Evolutionary conservation across 1,140 invertebrate species (phyloP).

Genomic region (Archegozetes longisetosus): DNA sequence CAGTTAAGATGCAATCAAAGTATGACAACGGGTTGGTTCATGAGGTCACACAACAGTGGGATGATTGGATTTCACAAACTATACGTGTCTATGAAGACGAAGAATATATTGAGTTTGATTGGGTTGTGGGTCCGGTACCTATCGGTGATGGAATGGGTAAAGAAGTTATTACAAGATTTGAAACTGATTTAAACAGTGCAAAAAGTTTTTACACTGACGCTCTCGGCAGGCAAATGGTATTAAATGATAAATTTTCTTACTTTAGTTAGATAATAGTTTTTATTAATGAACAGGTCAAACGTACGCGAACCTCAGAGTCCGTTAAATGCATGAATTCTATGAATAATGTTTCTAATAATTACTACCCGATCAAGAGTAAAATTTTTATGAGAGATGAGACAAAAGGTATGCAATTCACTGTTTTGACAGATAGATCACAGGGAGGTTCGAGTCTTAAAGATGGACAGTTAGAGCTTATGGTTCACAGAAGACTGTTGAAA

Average conservation of each 20-base stretch:
- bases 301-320: neutral
- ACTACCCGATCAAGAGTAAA: constrained; percentile 79
- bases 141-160: constrained; percentile 33
- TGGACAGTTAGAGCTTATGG: constrained; percentile 20
- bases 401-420: constrained; percentile 30
- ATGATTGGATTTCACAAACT: constrained; percentile 62
- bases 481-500: constrained; percentile 62
- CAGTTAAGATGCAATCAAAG: neutral
- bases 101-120: constrained; percentile 62
- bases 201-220: constrained; percentile 38
- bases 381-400: constrained; percentile 33
- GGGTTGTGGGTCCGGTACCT: constrained; percentile 84
- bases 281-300: constrained; percentile 4
- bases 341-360: constrained; percentile 57
- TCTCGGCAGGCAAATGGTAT: constrained; percentile 39
- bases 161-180: constrained; percentile 35
- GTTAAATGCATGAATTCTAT: neutral
- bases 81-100: constrained; percentile 52
- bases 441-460: constrained; percentile 54
- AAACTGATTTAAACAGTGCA: constrained; percentile 26
- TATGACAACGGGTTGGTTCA: constrained; percentile 26
- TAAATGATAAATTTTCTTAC: constrained; percentile 33
- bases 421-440: constrained; percentile 65
- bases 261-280: neutral
- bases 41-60: constrained; percentile 61